Percentiles rank a stretch among this genome's conserved stretches.
Evolutionary conservation across 2,113 vertebrate species (phyloP).

Genomic region (Agelaius phoeniceus): DNA sequence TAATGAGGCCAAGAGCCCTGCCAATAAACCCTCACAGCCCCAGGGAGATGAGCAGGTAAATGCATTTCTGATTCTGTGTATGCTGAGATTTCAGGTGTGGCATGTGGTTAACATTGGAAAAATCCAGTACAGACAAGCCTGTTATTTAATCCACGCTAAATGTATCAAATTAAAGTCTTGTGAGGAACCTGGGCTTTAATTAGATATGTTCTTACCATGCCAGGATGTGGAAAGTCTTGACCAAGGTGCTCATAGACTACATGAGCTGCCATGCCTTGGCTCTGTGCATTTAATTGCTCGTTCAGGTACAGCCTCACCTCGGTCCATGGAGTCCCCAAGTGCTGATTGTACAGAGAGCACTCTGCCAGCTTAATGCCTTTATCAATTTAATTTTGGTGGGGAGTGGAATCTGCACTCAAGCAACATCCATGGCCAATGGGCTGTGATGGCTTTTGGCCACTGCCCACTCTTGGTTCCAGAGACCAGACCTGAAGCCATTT

Average conservation of each 20-base stretch:
- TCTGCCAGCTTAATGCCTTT: background rate
- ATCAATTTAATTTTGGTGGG: background rate
- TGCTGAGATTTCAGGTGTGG: conserved; percentile 55
- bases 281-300: fast-evolving
- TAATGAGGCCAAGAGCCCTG: conserved; percentile 50
- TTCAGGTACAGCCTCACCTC: background rate
- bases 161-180: conserved; percentile 47
- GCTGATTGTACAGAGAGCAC: background rate
- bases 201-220: background rate
- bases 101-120: conserved; percentile 1
- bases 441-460: background rate
- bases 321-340: fast-evolving
- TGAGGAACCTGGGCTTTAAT: conserved; percentile 30
- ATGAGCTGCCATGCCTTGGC: background rate
- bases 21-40: conserved; percentile 35
- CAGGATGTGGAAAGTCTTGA: conserved; percentile 16
- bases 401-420: background rate
- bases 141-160: conserved; percentile 26
- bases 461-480: background rate
- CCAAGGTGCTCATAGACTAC: background rate
- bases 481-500: background rate
- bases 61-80: background rate
- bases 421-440: background rate
- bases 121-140: conserved; percentile 57
- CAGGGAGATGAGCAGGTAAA: conserved; percentile 30